phyloP scores from a whole-genome alignment of 2,888 invertebrate genomes.

The Ecliptopera silaceata region DNA sequence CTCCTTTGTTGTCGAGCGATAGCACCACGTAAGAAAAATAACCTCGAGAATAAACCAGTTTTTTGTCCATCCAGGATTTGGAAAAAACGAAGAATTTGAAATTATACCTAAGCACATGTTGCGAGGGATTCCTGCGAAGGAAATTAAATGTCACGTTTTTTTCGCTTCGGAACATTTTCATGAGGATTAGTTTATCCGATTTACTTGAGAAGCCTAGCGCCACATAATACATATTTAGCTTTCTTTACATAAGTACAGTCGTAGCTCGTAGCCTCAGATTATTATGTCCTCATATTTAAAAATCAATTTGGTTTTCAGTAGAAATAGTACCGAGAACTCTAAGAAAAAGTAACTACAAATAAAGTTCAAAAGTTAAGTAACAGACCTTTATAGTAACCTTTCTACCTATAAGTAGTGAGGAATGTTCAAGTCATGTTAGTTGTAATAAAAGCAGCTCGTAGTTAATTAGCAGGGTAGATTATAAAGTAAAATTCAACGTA shows the following conservation, averaged over 20 bases:
- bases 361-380: constrained; percentile 1
- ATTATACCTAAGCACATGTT: not conserved
- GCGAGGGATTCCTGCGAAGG: not conserved
- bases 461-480: constrained; percentile 1
- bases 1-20: constrained; percentile 45
- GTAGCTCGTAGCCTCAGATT: not conserved
- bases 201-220: not conserved
- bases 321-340: not conserved
- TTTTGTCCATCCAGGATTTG: constrained; percentile 23
- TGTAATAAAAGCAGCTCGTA: constrained; percentile 4
- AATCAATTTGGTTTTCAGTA: too few relatives aligned
- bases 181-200: too few relatives aligned
- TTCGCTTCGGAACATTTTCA: too few relatives aligned
- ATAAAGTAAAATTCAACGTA: not conserved
- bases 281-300: too few relatives aligned
- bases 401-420: not conserved
- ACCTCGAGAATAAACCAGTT: constrained; percentile 27
- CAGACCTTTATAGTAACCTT: not conserved
- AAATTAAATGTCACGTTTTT: not conserved
- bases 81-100: constrained; percentile 12
- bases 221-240: too few relatives aligned
- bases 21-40: constrained; percentile 49
- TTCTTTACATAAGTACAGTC: too few relatives aligned
- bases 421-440: not conserved
- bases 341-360: not conserved